Evolutionary conservation across 2,113 vertebrate genomes (phyloP).

Genomic region (Rhipidura dahli): DNA sequence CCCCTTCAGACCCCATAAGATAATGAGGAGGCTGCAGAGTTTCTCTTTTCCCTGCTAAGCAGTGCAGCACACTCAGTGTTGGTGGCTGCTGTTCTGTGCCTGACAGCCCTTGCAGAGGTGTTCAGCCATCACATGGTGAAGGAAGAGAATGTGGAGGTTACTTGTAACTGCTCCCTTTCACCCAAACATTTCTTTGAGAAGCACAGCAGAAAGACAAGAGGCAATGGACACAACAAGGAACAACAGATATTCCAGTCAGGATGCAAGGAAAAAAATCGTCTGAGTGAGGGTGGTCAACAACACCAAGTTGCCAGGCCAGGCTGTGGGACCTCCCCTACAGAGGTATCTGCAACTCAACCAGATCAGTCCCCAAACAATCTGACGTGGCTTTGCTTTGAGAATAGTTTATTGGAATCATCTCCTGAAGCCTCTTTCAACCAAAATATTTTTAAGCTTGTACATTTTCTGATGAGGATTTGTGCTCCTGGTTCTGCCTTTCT

Average conservation of each 20-base stretch:
- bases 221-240: neutral
- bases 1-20: neutral
- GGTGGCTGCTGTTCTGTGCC: neutral
- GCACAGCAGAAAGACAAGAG: neutral
- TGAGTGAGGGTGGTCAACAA: neutral
- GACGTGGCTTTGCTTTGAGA: neutral
- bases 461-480: neutral
- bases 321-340: neutral
- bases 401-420: neutral
- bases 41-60: neutral
- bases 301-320: neutral
- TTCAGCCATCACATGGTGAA: neutral
- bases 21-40: neutral
- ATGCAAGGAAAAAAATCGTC: neutral
- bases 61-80: neutral
- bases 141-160: neutral
- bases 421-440: neutral
- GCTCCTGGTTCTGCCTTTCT: neutral
- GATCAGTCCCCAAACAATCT: neutral
- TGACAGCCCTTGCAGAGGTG: neutral
- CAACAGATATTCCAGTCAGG: neutral
- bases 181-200: neutral
- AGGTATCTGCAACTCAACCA: neutral
- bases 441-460: neutral
- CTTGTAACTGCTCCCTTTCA: neutral